phyloP scores from a whole-genome alignment of 30 jellyfish, hydroid and myxozoan genomes.

The Nemopilema nomurai region DNA sequence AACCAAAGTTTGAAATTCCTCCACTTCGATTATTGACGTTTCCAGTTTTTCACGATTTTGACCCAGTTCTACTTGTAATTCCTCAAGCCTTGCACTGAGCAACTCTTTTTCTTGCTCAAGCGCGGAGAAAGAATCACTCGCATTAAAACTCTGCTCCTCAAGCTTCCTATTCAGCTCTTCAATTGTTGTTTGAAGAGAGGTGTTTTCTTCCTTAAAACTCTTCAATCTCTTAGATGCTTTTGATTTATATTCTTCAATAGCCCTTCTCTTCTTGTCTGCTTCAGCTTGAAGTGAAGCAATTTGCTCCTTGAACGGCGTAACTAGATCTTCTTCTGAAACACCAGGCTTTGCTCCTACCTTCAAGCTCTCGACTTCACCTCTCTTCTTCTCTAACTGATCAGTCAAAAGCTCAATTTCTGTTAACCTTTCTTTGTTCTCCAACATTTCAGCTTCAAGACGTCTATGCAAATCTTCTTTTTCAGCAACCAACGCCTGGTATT shows the following conservation, averaged over 20 bases:
- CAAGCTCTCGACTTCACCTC: conserved; percentile 18
- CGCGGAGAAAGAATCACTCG: neutral
- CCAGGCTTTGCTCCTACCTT: neutral
- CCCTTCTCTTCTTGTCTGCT: conserved; percentile 33
- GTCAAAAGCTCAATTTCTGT: conserved; percentile 32
- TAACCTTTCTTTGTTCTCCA: conserved; percentile 16
- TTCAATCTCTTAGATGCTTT: conserved; percentile 21
- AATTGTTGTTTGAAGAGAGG: conserved; percentile 12
- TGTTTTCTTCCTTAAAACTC: conserved; percentile 32
- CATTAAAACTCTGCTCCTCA: conserved; percentile 15
- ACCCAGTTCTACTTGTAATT: neutral
- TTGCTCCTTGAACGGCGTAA: conserved; percentile 31
- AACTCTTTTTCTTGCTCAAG: conserved; percentile 9
- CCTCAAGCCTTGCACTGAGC: neutral
- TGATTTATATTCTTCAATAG: conserved; percentile 26
- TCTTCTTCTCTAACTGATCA: conserved; percentile 32
- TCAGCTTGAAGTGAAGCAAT: conserved; percentile 8
- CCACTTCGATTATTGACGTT: conserved; percentile 1
- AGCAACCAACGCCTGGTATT: neutral
- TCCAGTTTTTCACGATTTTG: neutral
- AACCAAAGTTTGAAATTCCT: conserved; percentile 20
- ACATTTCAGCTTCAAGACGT: neutral
- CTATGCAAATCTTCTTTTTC: conserved; percentile 15
- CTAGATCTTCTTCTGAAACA: neutral
- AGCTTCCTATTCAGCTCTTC: conserved; percentile 18